Evolutionary conservation across 2,113 vertebrate species (phyloP), one percentile per base, ranked within the genome.

Genomic region (Theristicus caerulescens): DNA sequence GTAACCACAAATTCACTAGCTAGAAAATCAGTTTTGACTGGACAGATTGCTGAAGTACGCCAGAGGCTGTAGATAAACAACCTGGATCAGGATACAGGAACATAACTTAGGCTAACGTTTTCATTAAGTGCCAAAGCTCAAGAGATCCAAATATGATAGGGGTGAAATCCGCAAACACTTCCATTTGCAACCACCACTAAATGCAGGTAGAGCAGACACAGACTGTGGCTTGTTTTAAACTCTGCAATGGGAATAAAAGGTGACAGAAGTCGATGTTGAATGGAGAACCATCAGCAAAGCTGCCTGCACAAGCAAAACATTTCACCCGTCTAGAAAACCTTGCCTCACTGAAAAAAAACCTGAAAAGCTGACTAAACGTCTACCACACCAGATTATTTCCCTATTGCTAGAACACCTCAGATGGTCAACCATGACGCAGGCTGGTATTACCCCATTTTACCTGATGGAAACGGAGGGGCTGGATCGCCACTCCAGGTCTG

Each of bases 61-160:
- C 72, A 32, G 58, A 61, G 54, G 76, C 31, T 72, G 49, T 5
- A 32, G 66, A 42, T 24, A 32, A 67, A 34, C 34, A 51, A 11
- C 32, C 40, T 9, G 27, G 52, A 40, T 15, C 44, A 36, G 81
- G 59, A 65, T 8, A 22, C 9, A 40, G 55, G 55, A 70, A 44
- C 21, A 5, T 5, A 58, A 38, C 49, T 54, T 29, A 32, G 0
- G 1, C 31, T 24, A 19, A n/a, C 0, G 0, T 46, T 83, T 72
- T 26, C 67, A 57, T 54, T 32, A 61, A 32, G 51, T 66, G 80
- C 83, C 61, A 74, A 55, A 86, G 69, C 88, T 64, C 77, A 29
- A 72, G 76, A 92, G 83, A 78, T 55, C 61, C 31, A 58, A 58
- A 73, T 8, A n/a, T 0, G 22, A 13, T 24, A 11, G 0, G 9